Base-by-base conservation (phyloP, 2,113 vertebrate species). In the Lophius piscatorius region DNA sequence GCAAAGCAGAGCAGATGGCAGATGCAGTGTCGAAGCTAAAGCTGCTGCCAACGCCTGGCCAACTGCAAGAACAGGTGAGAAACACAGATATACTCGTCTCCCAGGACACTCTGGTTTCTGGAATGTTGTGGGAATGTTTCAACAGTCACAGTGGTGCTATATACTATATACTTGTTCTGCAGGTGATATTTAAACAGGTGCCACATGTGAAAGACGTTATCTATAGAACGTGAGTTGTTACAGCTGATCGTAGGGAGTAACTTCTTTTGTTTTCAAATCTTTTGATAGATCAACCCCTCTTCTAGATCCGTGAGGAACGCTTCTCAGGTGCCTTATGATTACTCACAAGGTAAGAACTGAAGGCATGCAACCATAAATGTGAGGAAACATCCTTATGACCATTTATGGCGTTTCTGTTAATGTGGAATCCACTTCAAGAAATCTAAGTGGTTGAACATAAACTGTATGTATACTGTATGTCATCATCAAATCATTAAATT, bases 1-100 rank as follows among this genome's bases (percentile, higher is more conserved):
- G 69, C 62, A 78, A 81, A 35, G 68, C 38, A 0, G 88, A 88
- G 56, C 86, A 86, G 51, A 83, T 84, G 46, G 81, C 86, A 0
- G 82, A 90, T 48, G 89, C 89, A 1, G 81, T 89, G 54, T 85
- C 88, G 2, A 87, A 81, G 65, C 66, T 91, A n/a, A 93, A 89
- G 70, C 72, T 92, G 42, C 81, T 93, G 42, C 72, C 82, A 3
- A 10, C 2, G 4, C 91, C 91, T 9, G 39, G 67, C 41, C 74
- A 78, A 44, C 26, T 52, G 28, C 75, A 78, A 61, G 85, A 90
- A 56, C 86, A 89, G 91, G 91, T 92, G 85, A 86, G 73, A 55
- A 58, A 17, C 31, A 31, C 9, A 36, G 16, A 45, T 14, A 38
- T 12, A 6, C 36, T 65, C 16, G 5, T 56, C 52, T 85, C 71